A percentile compares a stretch with the other conserved stretches of the same genome.
Evolutionary conservation across 2,888 invertebrate genomes (phyloP).

Genomic region (Lacanobia wlatinum): DNA sequence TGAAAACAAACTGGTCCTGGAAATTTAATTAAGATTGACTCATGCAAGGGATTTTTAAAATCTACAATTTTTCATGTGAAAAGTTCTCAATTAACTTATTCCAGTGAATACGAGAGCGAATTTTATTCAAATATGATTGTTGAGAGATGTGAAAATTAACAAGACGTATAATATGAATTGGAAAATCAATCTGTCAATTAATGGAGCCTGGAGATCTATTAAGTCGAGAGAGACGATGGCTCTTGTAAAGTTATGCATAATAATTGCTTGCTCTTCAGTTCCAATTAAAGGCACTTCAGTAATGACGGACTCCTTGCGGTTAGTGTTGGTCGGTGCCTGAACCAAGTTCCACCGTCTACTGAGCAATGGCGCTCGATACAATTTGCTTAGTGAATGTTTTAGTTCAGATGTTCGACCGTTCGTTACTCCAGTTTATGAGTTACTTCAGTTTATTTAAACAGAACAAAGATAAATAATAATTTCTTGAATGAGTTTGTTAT

Average conservation of each 20-base stretch:
- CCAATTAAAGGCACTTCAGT: constrained; percentile 83
- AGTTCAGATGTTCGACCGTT: constrained; percentile 43
- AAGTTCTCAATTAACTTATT: constrained; percentile 34
- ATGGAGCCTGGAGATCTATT: constrained; percentile 78
- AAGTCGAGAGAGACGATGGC: constrained; percentile 74
- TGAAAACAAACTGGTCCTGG: constrained; percentile 23
- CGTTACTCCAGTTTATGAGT: constrained; percentile 27
- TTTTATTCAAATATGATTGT: constrained; percentile 27
- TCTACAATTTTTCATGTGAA: constrained; percentile 24
- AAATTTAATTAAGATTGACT: constrained; percentile 51
- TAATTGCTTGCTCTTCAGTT: constrained; percentile 84
- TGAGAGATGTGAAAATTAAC: constrained; percentile 48
- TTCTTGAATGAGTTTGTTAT: constrained; percentile 4
- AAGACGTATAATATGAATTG: constrained; percentile 62
- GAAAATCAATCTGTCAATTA: constrained; percentile 79
- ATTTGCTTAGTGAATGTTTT: constrained; percentile 64
- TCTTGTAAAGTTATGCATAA: constrained; percentile 86
- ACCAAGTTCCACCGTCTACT: constrained; percentile 61
- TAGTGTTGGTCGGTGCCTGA: constrained; percentile 65
- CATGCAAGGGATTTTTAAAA: constrained; percentile 11
- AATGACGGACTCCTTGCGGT: constrained; percentile 75
- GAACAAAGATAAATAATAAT: constrained; percentile 32
- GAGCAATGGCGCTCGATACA: constrained; percentile 62
- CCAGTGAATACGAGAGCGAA: constrained; percentile 12
- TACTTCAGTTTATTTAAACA: constrained; percentile 28